Conservation (phyloP, 2,797 vertebrate species). For the Sandelia bainsii region DNA sequence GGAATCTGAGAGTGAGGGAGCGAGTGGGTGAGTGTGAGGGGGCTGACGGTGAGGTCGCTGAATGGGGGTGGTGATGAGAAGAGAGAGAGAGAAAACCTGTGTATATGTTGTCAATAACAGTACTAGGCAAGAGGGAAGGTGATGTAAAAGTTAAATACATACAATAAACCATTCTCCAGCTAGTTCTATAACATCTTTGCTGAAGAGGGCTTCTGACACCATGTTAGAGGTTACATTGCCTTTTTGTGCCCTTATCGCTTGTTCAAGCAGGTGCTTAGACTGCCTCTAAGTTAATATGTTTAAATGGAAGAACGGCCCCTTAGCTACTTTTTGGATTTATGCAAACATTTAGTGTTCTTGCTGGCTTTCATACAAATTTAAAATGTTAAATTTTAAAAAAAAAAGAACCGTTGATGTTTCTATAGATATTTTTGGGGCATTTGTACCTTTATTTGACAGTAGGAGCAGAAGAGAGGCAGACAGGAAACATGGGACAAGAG, state of each 20-base stretch:
- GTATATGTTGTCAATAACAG: slow-evolving; percentile 46
- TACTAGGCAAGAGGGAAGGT: slow-evolving; percentile 44
- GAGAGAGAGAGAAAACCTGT: slow-evolving; percentile 23
- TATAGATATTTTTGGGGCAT: no score
- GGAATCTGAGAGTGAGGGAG: slow-evolving; percentile 71
- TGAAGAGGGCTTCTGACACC: slow-evolving; percentile 34
- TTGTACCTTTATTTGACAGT: no score
- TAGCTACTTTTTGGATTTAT: slow-evolving; percentile 49
- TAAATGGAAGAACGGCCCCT: slow-evolving; percentile 24
- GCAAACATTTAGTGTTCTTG: slow-evolving; percentile 24
- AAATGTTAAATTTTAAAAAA: neutral
- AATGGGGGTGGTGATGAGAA: slow-evolving; percentile 65
- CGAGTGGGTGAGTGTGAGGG: slow-evolving; percentile 68
- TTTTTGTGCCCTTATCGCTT: slow-evolving; percentile 66
- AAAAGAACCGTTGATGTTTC: no score
- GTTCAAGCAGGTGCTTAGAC: slow-evolving; percentile 37
- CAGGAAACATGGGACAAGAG: no score
- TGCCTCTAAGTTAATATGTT: slow-evolving; percentile 45
- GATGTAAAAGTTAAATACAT: slow-evolving; percentile 74
- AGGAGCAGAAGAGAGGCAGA: no score
- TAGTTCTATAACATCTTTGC: slow-evolving; percentile 67
- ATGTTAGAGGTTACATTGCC: slow-evolving; percentile 66
- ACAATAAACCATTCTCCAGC: slow-evolving; percentile 47
- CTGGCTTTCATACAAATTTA: slow-evolving; percentile 14
- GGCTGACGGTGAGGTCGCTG: slow-evolving; percentile 67